Percentiles rank a stretch among this genome's conserved stretches.
Conservation (phyloP, 2,888 invertebrate genomes). For the Sesia apiformis region DNA sequence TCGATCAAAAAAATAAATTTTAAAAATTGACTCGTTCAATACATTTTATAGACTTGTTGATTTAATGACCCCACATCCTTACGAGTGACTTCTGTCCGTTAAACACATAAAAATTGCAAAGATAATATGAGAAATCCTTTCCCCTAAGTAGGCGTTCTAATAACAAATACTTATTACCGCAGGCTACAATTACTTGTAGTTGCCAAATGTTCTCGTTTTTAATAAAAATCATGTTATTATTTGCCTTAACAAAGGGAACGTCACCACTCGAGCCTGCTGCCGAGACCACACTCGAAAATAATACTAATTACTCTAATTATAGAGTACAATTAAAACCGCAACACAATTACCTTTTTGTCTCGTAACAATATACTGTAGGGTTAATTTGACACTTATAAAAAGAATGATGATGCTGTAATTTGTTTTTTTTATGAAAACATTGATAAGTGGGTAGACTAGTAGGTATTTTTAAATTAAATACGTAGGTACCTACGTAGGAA, state of each 20-base stretch:
- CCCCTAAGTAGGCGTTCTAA: not conserved
- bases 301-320: slow-evolving; percentile 23
- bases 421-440: not conserved
- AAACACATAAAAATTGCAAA: not conserved
- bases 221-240: slow-evolving; percentile 26
- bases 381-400: slow-evolving; percentile 20
- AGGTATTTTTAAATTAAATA: too few relatives aligned
- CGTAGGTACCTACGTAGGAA: too few relatives aligned
- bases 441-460: too few relatives aligned
- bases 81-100: too few relatives aligned
- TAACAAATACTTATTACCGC: not conserved
- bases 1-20: too few relatives aligned
- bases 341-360: slow-evolving; percentile 21
- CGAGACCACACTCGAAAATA: slow-evolving; percentile 29
- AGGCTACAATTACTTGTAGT: slow-evolving; percentile 7
- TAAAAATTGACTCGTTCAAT: too few relatives aligned
- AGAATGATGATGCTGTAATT: not conserved
- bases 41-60: too few relatives aligned
- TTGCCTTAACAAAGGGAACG: slow-evolving; percentile 25
- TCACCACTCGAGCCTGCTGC: slow-evolving; percentile 17
- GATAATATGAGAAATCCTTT: not conserved
- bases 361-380: not conserved
- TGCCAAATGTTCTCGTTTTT: slow-evolving; percentile 18
- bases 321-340: slow-evolving; percentile 50
- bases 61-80: too few relatives aligned